Evolutionary conservation across 2,797 vertebrate species (phyloP).

Genomic region (Argya squamiceps): DNA sequence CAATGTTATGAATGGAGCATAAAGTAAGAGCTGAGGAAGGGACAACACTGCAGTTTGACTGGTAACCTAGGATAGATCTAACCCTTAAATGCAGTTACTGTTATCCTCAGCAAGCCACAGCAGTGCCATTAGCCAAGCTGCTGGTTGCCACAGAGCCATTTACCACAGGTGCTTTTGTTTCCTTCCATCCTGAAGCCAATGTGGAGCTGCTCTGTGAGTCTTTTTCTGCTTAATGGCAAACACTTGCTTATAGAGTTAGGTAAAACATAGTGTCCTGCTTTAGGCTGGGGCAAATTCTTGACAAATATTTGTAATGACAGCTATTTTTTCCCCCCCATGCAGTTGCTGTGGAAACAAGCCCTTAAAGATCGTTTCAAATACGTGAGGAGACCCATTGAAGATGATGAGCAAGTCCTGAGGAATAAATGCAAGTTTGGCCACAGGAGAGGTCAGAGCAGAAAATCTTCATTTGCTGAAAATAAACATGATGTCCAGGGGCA

Average conservation of each 20-base stretch:
- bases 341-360: slow-evolving; percentile 78
- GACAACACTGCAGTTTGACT: background rate
- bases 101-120: background rate
- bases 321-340: background rate
- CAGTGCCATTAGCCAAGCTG: background rate
- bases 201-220: background rate
- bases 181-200: background rate
- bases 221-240: background rate
- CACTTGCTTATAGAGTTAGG: background rate
- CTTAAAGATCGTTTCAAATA: slow-evolving; percentile 81
- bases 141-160: background rate
- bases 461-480: slow-evolving; percentile 21
- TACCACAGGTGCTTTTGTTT: background rate
- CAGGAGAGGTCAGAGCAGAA: slow-evolving; percentile 70
- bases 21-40: background rate
- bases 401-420: slow-evolving; percentile 77
- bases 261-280: background rate
- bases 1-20: background rate
- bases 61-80: background rate
- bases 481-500: slow-evolving; percentile 15
- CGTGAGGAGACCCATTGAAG: slow-evolving; percentile 74
- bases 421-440: slow-evolving; percentile 79
- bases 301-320: background rate
- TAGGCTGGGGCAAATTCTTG: background rate
- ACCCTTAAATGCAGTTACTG: background rate